Evolutionary conservation across 2,113 vertebrate species (phyloP).

Genomic region (Neotoma lepida): DNA sequence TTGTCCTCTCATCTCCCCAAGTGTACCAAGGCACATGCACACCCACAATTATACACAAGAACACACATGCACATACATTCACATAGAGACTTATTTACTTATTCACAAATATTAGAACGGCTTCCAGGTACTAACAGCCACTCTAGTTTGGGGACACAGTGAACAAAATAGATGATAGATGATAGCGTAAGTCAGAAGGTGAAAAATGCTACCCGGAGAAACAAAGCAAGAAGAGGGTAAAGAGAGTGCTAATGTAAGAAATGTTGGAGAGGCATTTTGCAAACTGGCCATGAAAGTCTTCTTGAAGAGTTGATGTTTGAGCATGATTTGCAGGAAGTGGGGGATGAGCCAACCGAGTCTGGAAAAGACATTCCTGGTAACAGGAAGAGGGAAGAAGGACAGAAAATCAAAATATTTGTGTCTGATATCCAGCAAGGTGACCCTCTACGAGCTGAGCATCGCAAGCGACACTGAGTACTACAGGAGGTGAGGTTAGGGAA

Average conservation of each 20-base stretch:
- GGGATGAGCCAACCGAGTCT: not conserved
- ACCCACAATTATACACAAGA: not conserved
- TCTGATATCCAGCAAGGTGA: not conserved
- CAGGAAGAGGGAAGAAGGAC: not conserved
- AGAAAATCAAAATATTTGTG: not conserved
- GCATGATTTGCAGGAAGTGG: not conserved
- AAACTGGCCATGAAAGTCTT: not conserved
- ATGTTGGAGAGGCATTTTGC: not conserved
- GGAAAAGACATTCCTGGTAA: not conserved
- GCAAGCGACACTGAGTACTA: not conserved
- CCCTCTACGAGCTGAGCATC: no score
- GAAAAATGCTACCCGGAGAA: not conserved
- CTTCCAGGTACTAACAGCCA: not conserved
- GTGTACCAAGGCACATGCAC: not conserved
- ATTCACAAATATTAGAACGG: conserved; percentile 15
- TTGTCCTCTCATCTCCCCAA: not conserved
- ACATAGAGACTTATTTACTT: not conserved
- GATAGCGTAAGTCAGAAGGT: not conserved
- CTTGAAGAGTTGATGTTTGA: not conserved
- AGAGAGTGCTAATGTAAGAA: not conserved
- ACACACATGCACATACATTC: not conserved
- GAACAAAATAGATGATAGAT: not conserved
- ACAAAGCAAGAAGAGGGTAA: not conserved
- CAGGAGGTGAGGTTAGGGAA: not conserved
- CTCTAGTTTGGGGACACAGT: not conserved